Conservation (phyloP, 2,888 invertebrate genomes). For the Epinotia brunnichana region DNA sequence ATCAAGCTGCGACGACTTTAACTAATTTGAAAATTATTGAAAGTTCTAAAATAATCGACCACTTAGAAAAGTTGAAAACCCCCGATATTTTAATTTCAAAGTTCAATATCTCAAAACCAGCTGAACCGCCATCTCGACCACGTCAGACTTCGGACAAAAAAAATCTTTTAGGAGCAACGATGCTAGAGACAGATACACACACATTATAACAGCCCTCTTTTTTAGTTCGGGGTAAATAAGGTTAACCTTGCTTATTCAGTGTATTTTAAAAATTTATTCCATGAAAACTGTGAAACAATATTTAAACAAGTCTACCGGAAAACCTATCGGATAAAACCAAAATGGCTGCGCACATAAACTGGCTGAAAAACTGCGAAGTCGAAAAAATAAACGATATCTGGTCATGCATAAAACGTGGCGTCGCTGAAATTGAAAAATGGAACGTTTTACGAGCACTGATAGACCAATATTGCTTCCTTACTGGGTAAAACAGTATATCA, state of each 20-base stretch:
- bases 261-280: neutral
- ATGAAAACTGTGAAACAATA: neutral
- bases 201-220: no score
- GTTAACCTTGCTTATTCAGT: neutral
- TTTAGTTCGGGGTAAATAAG: no score
- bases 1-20: no score
- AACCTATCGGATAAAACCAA: neutral
- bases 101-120: no score
- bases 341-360: neutral
- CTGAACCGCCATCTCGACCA: no score
- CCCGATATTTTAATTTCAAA: no score
- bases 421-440: constrained; percentile 9
- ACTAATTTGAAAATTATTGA: no score
- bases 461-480: neutral
- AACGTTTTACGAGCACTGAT: constrained; percentile 11
- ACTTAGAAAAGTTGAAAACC: no score
- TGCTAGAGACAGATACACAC: no score
- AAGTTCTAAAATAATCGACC: no score
- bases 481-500: neutral
- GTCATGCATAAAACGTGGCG: constrained; percentile 4
- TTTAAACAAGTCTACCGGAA: neutral
- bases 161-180: no score
- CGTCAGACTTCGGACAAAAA: no score
- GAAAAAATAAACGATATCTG: constrained; percentile 16
- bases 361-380: neutral